These are phyloP conservation scores for Pseudococcus jackbeardsleyi DNA, from an alignment of 2,888 invertebrate species.

Conservation along the genomic window DNA sequence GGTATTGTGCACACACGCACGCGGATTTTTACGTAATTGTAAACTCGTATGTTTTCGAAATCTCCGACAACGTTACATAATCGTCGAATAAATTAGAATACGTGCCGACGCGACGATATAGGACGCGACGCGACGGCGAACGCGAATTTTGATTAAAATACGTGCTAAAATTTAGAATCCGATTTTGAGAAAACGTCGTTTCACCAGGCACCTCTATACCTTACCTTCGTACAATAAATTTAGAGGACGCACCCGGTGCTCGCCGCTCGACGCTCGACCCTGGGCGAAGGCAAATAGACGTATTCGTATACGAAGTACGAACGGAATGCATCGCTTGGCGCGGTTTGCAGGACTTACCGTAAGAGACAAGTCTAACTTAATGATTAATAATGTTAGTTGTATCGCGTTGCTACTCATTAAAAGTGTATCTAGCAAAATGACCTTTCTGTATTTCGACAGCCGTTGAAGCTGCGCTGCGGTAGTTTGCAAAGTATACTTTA, in stretches of 20 bases:
- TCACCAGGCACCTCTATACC: not conserved
- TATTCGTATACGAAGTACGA: not conserved
- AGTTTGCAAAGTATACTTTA: constrained; percentile 48
- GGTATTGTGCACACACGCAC: not conserved
- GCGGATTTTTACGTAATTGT: not conserved
- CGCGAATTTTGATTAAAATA: constrained; percentile 48
- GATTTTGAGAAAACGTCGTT: not conserved
- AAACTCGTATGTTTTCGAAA: not conserved
- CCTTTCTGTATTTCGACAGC: constrained; percentile 50
- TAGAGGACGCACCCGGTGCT: not conserved
- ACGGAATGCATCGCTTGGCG: constrained; percentile 23
- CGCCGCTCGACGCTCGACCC: not conserved
- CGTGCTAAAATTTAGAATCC: constrained; percentile 24
- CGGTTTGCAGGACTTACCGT: constrained; percentile 23
- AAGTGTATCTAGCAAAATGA: constrained; percentile 52
- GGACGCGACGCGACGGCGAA: not conserved
- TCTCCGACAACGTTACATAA: constrained; percentile 9
- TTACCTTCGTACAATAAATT: not conserved
- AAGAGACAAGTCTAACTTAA: constrained; percentile 54
- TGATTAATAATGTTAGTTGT: constrained; percentile 55
- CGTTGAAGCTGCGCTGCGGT: constrained; percentile 3
- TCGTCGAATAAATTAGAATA: constrained; percentile 53
- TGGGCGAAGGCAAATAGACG: not conserved
- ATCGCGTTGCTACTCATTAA: constrained; percentile 41
- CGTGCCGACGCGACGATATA: not conserved